phyloP scores from a whole-genome alignment of 2,888 invertebrate genomes.

The Myopa tessellatipennis region DNA sequence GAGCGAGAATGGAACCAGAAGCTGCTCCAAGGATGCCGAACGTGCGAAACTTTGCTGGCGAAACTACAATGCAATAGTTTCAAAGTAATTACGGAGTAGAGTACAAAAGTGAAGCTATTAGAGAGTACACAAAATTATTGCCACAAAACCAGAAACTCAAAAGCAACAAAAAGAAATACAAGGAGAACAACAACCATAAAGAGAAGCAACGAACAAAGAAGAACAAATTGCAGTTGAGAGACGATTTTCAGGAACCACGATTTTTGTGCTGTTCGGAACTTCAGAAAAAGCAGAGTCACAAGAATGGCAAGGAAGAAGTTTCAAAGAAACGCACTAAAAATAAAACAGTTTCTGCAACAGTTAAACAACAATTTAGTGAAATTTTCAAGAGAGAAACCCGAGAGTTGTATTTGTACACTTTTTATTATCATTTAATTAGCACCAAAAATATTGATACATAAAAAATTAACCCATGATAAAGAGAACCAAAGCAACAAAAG shows the following conservation, averaged over 20 bases:
- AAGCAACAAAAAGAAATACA: constrained; percentile 23
- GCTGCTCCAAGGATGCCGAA: background rate
- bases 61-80: constrained; percentile 57
- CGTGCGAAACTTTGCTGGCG: constrained; percentile 60
- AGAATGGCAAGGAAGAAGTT: too few relatives aligned
- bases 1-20: background rate
- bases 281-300: background rate
- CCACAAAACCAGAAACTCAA: constrained; percentile 25
- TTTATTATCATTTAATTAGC: too few relatives aligned
- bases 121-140: constrained; percentile 8
- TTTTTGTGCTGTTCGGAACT: background rate
- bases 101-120: constrained; percentile 59
- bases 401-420: too few relatives aligned
- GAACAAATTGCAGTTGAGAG: background rate
- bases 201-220: background rate
- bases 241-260: background rate
- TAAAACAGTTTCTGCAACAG: too few relatives aligned
- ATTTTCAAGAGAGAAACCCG: too few relatives aligned
- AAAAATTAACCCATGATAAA: too few relatives aligned
- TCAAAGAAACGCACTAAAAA: too few relatives aligned
- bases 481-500: too few relatives aligned
- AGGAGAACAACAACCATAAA: background rate
- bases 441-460: too few relatives aligned
- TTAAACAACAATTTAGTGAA: too few relatives aligned
- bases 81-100: constrained; percentile 63